A percentile compares a stretch with the other conserved stretches of the same genome.
Conservation (phyloP, 2,888 invertebrate species). For the Hypena proboscidalis region DNA sequence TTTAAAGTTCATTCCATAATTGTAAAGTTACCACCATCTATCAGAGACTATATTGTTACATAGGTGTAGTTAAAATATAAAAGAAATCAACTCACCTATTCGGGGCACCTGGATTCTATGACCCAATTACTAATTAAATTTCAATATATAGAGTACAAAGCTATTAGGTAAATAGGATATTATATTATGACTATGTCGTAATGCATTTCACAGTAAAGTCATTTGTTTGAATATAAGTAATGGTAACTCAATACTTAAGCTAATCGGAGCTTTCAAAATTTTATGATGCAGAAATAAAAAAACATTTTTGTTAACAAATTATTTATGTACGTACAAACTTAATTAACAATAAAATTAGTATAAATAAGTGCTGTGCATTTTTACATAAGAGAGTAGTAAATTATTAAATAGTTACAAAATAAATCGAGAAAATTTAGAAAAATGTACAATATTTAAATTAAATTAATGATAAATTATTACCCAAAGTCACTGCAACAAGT, state of each 20-base stretch:
- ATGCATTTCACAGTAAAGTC: conserved; percentile 6
- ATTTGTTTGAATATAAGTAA: conserved; percentile 15
- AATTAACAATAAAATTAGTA: conserved; percentile 49
- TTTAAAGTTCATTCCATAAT: too few species aligned
- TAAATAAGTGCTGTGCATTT: conserved; percentile 41
- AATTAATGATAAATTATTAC: conserved; percentile 56
- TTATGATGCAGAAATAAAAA: conserved; percentile 32
- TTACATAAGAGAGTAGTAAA: conserved; percentile 27
- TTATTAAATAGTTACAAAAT: conserved; percentile 30
- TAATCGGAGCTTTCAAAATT: conserved; percentile 7
- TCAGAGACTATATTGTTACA: too few species aligned
- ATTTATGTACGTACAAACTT: conserved; percentile 48
- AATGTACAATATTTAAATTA: conserved; percentile 12
- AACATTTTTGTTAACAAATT: conserved; percentile 49
- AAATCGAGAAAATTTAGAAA: conserved; percentile 17
- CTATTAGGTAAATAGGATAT: conserved; percentile 13
- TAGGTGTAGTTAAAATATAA: too few species aligned
- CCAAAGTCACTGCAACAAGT: conserved; percentile 78
- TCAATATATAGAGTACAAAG: conserved; percentile 18
- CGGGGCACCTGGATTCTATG: conserved; percentile 3
- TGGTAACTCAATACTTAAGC: neutral
- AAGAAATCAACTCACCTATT: conserved; percentile 17
- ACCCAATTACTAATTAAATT: neutral
- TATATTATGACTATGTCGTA: neutral
- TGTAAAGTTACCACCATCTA: too few species aligned